phyloP scores from a whole-genome alignment of 1,140 invertebrate genomes.

The Brachionus calyciflorus region DNA sequence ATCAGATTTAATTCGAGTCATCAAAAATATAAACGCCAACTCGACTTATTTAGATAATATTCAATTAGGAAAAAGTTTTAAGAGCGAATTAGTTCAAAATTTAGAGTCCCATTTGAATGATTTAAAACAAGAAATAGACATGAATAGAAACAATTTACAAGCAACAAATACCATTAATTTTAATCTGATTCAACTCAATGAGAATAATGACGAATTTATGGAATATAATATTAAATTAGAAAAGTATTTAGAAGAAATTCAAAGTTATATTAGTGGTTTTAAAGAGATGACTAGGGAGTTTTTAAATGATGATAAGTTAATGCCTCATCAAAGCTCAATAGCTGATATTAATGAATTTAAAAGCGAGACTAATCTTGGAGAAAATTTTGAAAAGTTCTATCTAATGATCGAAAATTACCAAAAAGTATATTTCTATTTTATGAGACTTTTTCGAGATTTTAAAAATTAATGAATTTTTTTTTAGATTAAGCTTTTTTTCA shows the following conservation, averaged over 20 bases:
- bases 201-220: neutral
- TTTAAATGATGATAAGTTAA: neutral
- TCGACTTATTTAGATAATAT: neutral
- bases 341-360: neutral
- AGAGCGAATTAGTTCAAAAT: neutral
- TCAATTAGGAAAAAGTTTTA: neutral
- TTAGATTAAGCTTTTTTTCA: neutral
- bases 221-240: neutral
- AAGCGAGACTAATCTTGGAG: neutral
- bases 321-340: too few relatives aligned
- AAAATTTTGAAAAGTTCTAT: slow-evolving; percentile 5
- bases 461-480: neutral
- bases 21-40: slow-evolving; percentile 26
- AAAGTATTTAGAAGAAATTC: neutral
- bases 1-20: neutral
- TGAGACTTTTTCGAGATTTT: neutral
- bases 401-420: neutral
- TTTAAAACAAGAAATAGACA: neutral
- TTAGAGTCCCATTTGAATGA: neutral
- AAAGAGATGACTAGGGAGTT: neutral
- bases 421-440: neutral
- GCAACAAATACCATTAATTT: neutral
- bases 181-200: neutral
- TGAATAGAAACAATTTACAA: neutral
- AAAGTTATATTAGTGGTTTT: neutral